These are phyloP conservation scores for Ginglymostoma cirratum DNA, from an alignment of 2,113 vertebrate genomes.

Conservation along the genomic window DNA sequence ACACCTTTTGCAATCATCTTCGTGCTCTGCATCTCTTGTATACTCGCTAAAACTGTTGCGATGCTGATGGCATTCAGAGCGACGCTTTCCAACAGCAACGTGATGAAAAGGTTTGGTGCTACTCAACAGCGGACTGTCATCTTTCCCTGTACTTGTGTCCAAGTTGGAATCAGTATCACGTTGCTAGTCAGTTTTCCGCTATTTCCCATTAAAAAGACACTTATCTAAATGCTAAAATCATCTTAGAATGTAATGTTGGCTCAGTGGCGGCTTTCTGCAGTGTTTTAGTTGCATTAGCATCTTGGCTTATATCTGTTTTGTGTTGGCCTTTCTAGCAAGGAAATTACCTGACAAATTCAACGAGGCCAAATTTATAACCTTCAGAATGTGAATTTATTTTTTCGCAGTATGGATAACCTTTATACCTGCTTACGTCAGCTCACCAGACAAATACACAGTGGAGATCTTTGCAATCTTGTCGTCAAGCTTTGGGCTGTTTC, in stretches of 20 bases:
- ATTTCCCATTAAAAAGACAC: not conserved
- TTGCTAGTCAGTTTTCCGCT: not conserved
- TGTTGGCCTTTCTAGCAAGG: constrained; percentile 26
- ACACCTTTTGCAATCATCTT: constrained; percentile 59
- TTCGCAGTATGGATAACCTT: constrained; percentile 48
- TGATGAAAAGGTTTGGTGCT: constrained; percentile 51
- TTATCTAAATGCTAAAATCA: constrained; percentile 40
- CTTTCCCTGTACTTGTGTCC: constrained; percentile 38
- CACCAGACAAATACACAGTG: constrained; percentile 56
- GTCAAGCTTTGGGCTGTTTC: constrained; percentile 45
- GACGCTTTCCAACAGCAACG: constrained; percentile 45
- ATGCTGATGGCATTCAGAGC: constrained; percentile 57
- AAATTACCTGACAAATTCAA: constrained; percentile 27
- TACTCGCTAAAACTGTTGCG: constrained; percentile 62
- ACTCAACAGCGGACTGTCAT: constrained; percentile 55
- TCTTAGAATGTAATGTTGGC: constrained; percentile 46
- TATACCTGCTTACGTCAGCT: constrained; percentile 57
- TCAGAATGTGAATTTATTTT: constrained; percentile 22
- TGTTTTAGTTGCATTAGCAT: not conserved
- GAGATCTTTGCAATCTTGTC: constrained; percentile 61
- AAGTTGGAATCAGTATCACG: not conserved
- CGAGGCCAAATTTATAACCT: constrained; percentile 32
- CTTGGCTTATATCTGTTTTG: constrained; percentile 11
- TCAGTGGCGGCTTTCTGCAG: constrained; percentile 40
- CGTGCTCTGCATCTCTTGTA: constrained; percentile 61